Base-by-base conservation (phyloP, 2,797 vertebrate genomes). In the Rhinella marina region DNA sequence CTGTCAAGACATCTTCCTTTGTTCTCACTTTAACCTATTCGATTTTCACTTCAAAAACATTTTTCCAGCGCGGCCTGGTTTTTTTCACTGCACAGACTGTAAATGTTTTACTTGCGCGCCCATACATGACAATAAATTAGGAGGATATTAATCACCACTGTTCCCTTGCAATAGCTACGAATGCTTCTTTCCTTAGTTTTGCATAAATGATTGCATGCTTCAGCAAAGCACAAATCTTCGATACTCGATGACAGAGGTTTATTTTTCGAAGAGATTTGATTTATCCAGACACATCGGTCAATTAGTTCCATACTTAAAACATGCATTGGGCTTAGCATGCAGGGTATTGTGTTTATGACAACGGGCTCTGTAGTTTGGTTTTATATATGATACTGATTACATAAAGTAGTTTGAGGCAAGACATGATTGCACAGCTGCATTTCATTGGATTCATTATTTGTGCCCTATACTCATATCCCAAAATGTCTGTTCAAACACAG, bases 51-150 rank as follows among this genome's bases (percentile, higher is more conserved):
- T 93, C 85, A 90, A 91, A 87, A 87, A 83, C 87, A 89, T 88
- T 82, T 82, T 61, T 82, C 56, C 70, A 41, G 87, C 29, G 90
- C 90, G 93, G 95, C 95, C 97, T 99, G 97, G 94, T 94, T 96
- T 95, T 92, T 93, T 95, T 98, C 97, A 97, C 94, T 90, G 87
- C 92, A 92, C 96, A 97, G 95, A 94, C 95, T 95, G 93, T 97
- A 97, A 98, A 98, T 95, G 95, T 96, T 97, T 96, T 95, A 96
- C 96, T 97, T 97, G 97, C 32, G 96, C 98, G 97, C 98, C 96
- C 95, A 96, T 97, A 96, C 95, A 96, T 96, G 96, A 97, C 96
- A 96, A 97, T 97, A 98, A 97, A 97, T 98, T 97, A 97, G 96
- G 94, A 64, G 92, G 93, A 92, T 95, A 96, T 98, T 97, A 95